phyloP scores from a whole-genome alignment of 2,113 vertebrate genomes.

The Odocoileus hemionus region DNA sequence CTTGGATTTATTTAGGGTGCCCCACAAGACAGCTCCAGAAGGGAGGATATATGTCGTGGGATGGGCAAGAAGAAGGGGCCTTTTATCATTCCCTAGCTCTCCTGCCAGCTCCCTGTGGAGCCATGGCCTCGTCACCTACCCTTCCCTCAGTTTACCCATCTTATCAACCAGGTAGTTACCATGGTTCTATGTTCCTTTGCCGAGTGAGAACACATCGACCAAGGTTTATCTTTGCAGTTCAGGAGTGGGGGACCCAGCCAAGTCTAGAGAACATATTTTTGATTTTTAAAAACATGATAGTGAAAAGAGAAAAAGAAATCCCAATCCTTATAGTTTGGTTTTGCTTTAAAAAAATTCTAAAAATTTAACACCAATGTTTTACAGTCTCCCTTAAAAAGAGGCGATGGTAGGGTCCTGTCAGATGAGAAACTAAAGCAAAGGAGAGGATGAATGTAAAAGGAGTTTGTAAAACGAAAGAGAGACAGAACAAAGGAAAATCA shows the following conservation, averaged over 20 bases:
- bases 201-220: background rate
- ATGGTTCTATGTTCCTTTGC: background rate
- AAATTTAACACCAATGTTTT: background rate
- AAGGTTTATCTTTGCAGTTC: background rate
- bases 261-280: background rate
- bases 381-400: background rate
- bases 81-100: background rate
- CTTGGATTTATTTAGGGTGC: background rate
- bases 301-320: background rate
- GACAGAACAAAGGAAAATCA: background rate
- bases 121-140: background rate
- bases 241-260: background rate
- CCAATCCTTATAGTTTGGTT: background rate
- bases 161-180: background rate
- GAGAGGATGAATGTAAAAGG: background rate
- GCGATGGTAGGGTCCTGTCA: background rate
- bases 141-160: background rate
- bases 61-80: background rate
- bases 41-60: background rate
- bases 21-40: background rate
- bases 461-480: background rate
- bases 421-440: background rate
- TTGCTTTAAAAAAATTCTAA: background rate
- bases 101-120: accelerated
- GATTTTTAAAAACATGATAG: background rate